Evolutionary conservation across 2,113 vertebrate species (phyloP), one percentile per base, ranked within the genome.

Genomic region (Zeus faber): DNA sequence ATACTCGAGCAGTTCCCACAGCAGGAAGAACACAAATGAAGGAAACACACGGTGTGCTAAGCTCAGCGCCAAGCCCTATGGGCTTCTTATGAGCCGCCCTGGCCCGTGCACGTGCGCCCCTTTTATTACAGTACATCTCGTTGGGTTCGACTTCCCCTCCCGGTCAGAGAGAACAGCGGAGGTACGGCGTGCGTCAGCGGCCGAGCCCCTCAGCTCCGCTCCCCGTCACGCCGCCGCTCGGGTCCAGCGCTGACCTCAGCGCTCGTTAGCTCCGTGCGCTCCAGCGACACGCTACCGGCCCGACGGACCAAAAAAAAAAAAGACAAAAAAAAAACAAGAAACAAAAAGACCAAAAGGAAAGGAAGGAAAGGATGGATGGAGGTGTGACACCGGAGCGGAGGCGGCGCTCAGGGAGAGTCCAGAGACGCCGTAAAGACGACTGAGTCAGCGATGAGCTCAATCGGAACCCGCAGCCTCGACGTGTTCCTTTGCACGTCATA

Each of bases 401-500:
- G n/a, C 33, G 64, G 55, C 45, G 35, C 60, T 61, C 16, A 10
- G 48, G 33, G 44, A 1, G 22, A 40, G 72, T 72, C 69, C 65
- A 67, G 49, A 67, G 60, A 59, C 57, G 52, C 64, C 51, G 65
- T 75, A 66, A 57, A 72, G 22, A 21, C 58, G 5, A 46, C 43
- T 40, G 59, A 77, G 59, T 58, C 55, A 79, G 58, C 22, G 13
- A 72, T 62, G 58, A 74, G 50, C 54, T 64, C 47, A 35, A 50
- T 40, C 55, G 68, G 52, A 71, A 35, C 66, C n/a, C n/a, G 39
- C 66, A 57, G 55, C 23, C 56, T 85, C 57, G 8, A 37, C 65
- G 60, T 58, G 55, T 70, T 79, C 77, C 64, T 75, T 74, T 81
- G 76, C 81, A 80, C 44, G 22, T 71, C 59, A 57, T 80, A 80